Base-by-base conservation (phyloP, 1,140 invertebrate species). In the Eriocheir sinensis region DNA sequence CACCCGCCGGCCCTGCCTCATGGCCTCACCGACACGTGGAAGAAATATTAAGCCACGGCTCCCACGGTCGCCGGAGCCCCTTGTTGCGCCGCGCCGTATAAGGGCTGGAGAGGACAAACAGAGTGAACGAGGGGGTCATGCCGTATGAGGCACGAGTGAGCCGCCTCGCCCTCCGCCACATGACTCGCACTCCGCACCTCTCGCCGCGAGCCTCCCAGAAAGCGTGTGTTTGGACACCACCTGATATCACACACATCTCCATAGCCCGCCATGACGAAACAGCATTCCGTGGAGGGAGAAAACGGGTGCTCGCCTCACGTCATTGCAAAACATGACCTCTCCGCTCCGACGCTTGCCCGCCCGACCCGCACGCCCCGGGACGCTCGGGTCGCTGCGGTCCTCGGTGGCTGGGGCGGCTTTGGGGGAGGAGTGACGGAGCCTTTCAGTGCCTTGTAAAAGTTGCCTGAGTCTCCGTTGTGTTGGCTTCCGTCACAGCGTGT, bases 71-170 rank as follows among this genome's bases (percentile, higher is more conserved):
- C 41, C 41, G n/a, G 27, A n/a, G 3, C 36, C n/a, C 27, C 88
- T 53, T 12, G 88, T 32, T 32, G 27, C 88, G 34, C 88, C 44
- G 15, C 40, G 41, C 88, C 34, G 36, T 89, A 89, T 89, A 89
- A 30, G 88, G 88, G 8, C 53, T 30, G 32, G 88, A 53, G 53
- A 89, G 53, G 44, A 36, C 53, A 89, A 89, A 89, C 88, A 89
- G 60, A 72, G 60, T 72, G 60, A 72, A 72, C 60, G 60, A 72
- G 60, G n/a, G 60, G 60, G 60, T 72, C 60, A 72, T 72, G 60
- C 60, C 60, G 60, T 72, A 72, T 72, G 60, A 72, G 60, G 60
- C n/a, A 72, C 21, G 60, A 72, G 60, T 72, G 60, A 72, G 60
- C 60, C 0, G 21, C 27, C 60, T 72, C 27, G 27, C 60, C 60